Evolutionary conservation across 2,797 vertebrate species (phyloP).

Genomic region (Poeciliopsis paucimaculata): DNA sequence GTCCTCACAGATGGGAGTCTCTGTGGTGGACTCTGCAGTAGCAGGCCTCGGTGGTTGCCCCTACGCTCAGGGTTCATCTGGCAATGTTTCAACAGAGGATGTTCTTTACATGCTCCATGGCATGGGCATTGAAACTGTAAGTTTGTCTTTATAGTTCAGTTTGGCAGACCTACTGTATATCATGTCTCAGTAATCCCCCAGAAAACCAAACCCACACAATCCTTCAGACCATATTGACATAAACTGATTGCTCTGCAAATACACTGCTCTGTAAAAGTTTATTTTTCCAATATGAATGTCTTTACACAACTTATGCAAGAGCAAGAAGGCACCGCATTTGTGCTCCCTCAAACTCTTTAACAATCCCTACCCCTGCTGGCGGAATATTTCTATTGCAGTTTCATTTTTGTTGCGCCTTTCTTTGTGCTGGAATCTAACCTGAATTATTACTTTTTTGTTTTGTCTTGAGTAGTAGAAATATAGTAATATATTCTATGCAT

Average conservation of each 20-base stretch:
- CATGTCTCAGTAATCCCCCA: constrained; percentile 28
- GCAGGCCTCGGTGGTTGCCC: constrained; percentile 96
- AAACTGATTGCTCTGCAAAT: constrained; percentile 60
- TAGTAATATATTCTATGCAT: neutral
- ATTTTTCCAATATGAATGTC: constrained; percentile 59
- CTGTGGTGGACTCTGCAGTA: constrained; percentile 92
- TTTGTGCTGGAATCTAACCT: neutral
- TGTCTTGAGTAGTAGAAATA: neutral
- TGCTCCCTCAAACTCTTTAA: constrained; percentile 54
- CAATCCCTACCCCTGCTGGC: constrained; percentile 81
- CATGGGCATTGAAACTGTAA: constrained; percentile 93
- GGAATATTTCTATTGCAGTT: constrained; percentile 48
- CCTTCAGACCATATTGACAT: constrained; percentile 46
- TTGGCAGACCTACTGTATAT: constrained; percentile 29
- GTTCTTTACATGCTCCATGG: constrained; percentile 96
- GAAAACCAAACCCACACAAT: constrained; percentile 30
- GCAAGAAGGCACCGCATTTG: constrained; percentile 11
- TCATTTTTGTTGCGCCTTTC: constrained; percentile 4
- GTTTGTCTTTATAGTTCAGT: constrained; percentile 67
- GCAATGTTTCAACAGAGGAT: constrained; percentile 96
- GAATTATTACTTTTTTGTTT: neutral
- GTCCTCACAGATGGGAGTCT: constrained; percentile 91
- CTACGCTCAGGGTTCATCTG: constrained; percentile 92
- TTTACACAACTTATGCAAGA: constrained; percentile 48
- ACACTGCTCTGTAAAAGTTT: constrained; percentile 49